Conservation (phyloP, 2,888 invertebrate species). For the Ormyrus labotus region DNA sequence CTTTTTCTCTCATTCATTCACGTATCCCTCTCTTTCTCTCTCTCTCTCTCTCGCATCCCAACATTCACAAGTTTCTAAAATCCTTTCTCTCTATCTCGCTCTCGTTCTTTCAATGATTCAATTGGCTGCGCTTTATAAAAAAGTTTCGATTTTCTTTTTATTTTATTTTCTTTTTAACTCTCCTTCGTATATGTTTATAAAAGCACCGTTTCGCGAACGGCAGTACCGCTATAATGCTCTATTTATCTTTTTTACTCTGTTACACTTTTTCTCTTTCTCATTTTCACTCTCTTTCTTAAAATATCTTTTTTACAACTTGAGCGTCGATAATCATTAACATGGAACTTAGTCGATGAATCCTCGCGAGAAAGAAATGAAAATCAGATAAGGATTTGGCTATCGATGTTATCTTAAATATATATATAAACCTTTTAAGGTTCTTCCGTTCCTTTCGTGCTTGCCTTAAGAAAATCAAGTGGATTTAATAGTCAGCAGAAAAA, state of each 20-base stretch:
- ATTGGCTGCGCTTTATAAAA: slow-evolving; percentile 61
- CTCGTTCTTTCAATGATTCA: slow-evolving; percentile 55
- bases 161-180: slow-evolving; percentile 48
- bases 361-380: slow-evolving; percentile 10
- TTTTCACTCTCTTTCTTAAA: slow-evolving; percentile 43
- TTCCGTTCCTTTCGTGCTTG: slow-evolving; percentile 13
- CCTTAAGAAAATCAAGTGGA: slow-evolving; percentile 44
- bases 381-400: slow-evolving; percentile 13
- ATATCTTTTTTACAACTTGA: slow-evolving; percentile 55
- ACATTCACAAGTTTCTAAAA: neutral
- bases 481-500: slow-evolving; percentile 5
- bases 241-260: slow-evolving; percentile 10
- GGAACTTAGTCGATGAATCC: slow-evolving; percentile 41
- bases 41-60: slow-evolving; percentile 48
- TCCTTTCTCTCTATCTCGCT: slow-evolving; percentile 50
- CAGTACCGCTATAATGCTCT: slow-evolving; percentile 47
- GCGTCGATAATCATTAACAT: slow-evolving; percentile 51
- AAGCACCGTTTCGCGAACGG: slow-evolving; percentile 53
- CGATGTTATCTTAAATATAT: neutral
- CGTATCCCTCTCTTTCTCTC: slow-evolving; percentile 43
- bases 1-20: slow-evolving; percentile 35
- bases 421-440: neutral
- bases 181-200: slow-evolving; percentile 56
- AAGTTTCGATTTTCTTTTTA: slow-evolving; percentile 43
- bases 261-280: neutral